Conservation (phyloP, 2,888 invertebrate species). For the Dolomedes plantarius region DNA sequence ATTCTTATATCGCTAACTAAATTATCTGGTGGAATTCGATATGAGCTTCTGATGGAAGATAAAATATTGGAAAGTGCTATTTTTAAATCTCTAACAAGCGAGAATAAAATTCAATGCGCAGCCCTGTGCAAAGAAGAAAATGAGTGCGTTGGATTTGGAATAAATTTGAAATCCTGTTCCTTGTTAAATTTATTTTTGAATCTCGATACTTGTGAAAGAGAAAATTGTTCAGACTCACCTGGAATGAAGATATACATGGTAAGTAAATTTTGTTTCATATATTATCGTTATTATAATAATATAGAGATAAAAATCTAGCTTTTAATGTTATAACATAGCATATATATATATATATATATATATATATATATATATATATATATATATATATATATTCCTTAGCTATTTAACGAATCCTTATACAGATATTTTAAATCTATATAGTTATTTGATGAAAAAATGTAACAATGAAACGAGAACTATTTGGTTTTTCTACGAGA, state of each 20-base stretch:
- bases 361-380: too few species aligned
- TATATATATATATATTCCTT: too few species aligned
- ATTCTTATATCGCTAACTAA: too few species aligned
- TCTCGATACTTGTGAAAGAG: neutral
- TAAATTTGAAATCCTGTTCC: neutral
- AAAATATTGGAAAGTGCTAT: neutral
- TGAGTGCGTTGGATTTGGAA: neutral
- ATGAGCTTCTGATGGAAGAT: neutral
- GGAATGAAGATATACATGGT: constrained; percentile 3
- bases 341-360: too few species aligned
- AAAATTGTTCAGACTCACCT: neutral
- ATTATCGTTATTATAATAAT: too few species aligned
- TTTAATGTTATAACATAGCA: too few species aligned
- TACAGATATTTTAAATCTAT: too few species aligned
- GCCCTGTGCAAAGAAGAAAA: neutral
- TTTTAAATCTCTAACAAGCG: neutral
- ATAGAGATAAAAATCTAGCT: too few species aligned
- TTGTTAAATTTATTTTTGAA: neutral
- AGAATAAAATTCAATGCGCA: neutral
- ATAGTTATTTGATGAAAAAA: too few species aligned
- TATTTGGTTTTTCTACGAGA: too few species aligned
- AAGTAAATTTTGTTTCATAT: neutral
- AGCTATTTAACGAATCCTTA: too few species aligned
- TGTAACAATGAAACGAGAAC: too few species aligned
- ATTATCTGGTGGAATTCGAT: neutral